Evolutionary conservation across 2,888 invertebrate species (phyloP), one percentile per base, ranked within the genome.

Genomic region (Caenorhabditis afra): DNA sequence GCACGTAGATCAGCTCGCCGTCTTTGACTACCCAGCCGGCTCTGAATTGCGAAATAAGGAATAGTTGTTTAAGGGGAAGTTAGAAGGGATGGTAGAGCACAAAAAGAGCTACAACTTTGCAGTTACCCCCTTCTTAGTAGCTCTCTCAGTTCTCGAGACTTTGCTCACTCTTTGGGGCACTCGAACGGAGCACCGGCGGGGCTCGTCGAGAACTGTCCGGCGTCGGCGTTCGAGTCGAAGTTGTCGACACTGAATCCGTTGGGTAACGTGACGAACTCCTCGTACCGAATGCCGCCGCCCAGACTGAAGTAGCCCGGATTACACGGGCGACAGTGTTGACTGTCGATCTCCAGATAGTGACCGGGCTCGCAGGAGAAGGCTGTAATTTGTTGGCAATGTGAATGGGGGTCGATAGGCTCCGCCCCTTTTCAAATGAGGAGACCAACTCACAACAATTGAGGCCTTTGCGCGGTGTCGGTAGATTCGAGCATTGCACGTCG

Each of bases 381-480:
- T 92, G 85, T 29, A 83, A 82, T 5, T 16, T 10, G 18, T 20
- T 35, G 37, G 7, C 7, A 37, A 8, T 37, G 11, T 11, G 37
- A 5, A 11, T 37, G n/a, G n/a, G n/a, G n/a, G n/a, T n/a, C n/a
- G n/a, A n/a, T n/a, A n/a, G n/a, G n/a, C n/a, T n/a, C n/a, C n/a
- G n/a, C n/a, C n/a, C n/a, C n/a, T n/a, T n/a, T n/a, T n/a, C n/a
- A n/a, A n/a, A n/a, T n/a, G n/a, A n/a, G n/a, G n/a, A n/a, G n/a
- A n/a, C n/a, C n/a, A n/a, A n/a, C 92, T 91, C 89, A 93, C 93
- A 91, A 90, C 93, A 93, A 78, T 91, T 91, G 66, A 92, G 89
- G 20, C 92, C 92, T 78, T 91, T 90, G 35, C 91, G 90, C 0
- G 93, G 92, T 61, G 91, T 87, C 58, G 91, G 90, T 37, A 92